phyloP scores from a whole-genome alignment of 2,113 vertebrate species.

The Leucosticte australis region DNA sequence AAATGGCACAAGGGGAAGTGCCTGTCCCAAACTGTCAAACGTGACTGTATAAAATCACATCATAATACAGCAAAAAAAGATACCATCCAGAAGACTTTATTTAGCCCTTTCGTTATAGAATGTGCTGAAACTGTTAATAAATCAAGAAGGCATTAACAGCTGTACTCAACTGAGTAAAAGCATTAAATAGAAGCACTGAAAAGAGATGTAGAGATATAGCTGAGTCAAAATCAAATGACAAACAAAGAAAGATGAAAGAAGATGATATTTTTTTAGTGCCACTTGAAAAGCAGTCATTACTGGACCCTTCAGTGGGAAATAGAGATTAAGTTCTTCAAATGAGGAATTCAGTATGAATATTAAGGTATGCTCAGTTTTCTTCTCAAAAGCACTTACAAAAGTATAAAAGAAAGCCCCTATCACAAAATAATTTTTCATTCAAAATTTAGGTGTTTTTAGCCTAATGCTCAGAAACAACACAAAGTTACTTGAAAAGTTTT shows the following conservation, averaged over 20 bases:
- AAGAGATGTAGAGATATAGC: not conserved
- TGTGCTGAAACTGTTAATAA: not conserved
- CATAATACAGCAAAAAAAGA: not conserved
- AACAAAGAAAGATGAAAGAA: not conserved
- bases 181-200: not conserved
- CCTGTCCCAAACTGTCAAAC: not conserved
- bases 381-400: not conserved
- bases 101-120: not conserved
- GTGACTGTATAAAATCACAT: not conserved
- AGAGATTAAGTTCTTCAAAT: not conserved
- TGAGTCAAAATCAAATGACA: not conserved
- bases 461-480: not conserved
- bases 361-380: not conserved
- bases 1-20: not conserved
- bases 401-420: not conserved
- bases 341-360: not conserved
- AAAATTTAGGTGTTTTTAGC: not conserved
- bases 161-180: not conserved
- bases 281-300: not conserved
- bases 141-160: not conserved
- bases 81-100: not conserved
- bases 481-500: not conserved
- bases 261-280: not conserved
- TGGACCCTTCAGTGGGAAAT: not conserved
- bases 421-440: not conserved